These are phyloP conservation scores for Misgurnus mizolepis DNA, from an alignment of 2,113 vertebrate species.

Conservation along the genomic window DNA sequence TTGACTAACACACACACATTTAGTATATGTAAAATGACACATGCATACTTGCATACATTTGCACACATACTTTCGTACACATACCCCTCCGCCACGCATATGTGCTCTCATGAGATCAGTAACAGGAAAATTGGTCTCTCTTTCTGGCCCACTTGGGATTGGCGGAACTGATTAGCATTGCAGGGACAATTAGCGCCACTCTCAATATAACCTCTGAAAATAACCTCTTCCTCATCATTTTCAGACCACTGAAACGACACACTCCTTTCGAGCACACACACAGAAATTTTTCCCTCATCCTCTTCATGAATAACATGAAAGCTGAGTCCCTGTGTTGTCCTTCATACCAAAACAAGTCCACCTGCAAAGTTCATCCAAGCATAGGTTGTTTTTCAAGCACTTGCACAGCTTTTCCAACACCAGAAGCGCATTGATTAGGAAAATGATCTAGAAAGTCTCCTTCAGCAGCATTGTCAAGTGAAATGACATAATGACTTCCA, in stretches of 20 bases:
- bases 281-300: not conserved
- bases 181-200: slow-evolving; percentile 60
- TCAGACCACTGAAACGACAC: slow-evolving; percentile 38
- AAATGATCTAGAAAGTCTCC: not conserved
- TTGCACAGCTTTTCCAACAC: not conserved
- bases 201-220: slow-evolving; percentile 55
- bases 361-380: not conserved
- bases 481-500: slow-evolving; percentile 17
- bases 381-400: not conserved
- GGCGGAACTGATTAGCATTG: slow-evolving; percentile 63
- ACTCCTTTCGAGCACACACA: slow-evolving; percentile 13
- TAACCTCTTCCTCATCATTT: slow-evolving; percentile 52
- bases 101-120: slow-evolving; percentile 37
- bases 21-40: not conserved
- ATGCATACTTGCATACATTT: slow-evolving; percentile 4
- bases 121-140: slow-evolving; percentile 56
- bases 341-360: not conserved
- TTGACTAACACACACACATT: slow-evolving; percentile 17
- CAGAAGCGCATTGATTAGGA: not conserved
- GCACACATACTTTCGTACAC: not conserved
- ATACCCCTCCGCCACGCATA: not conserved
- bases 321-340: not conserved
- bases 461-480: not conserved
- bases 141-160: slow-evolving; percentile 60
- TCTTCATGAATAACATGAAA: not conserved